Evolutionary conservation across 2,888 invertebrate genomes (phyloP).

Genomic region (Muschampia plurimacula): DNA sequence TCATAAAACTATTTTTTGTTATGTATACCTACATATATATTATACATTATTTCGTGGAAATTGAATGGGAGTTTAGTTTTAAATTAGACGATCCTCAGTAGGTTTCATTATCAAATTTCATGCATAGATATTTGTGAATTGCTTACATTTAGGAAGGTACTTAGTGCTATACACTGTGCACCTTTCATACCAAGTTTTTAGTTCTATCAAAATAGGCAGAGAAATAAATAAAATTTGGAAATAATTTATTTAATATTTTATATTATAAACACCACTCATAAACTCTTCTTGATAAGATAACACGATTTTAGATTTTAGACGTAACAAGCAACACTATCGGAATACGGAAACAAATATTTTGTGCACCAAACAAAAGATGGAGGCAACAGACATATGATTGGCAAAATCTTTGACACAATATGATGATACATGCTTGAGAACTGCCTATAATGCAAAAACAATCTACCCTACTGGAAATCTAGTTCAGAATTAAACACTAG

Average conservation of each 20-base stretch:
- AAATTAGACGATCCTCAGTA: background rate
- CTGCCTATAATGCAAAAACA: conserved; percentile 21
- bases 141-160: conserved; percentile 13
- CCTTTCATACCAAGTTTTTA: background rate
- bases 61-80: too few species aligned
- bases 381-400: background rate
- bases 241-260: conserved; percentile 48
- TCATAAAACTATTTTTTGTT: too few species aligned
- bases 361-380: background rate
- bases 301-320: conserved; percentile 9
- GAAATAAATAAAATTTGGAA: conserved; percentile 49
- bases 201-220: conserved; percentile 17
- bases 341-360: background rate
- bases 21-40: too few species aligned
- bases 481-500: conserved; percentile 46
- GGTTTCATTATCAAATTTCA: conserved; percentile 27
- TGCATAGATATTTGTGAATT: conserved; percentile 31
- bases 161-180: background rate
- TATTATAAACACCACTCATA: conserved; percentile 44
- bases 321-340: conserved; percentile 1
- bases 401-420: background rate
- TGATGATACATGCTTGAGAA: background rate
- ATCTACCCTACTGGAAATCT: conserved; percentile 37
- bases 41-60: too few species aligned
- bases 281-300: conserved; percentile 13